Percentiles rank a stretch among this genome's conserved stretches.
phyloP scores from a whole-genome alignment of 2,113 vertebrate genomes.

The Sander lucioperca region DNA sequence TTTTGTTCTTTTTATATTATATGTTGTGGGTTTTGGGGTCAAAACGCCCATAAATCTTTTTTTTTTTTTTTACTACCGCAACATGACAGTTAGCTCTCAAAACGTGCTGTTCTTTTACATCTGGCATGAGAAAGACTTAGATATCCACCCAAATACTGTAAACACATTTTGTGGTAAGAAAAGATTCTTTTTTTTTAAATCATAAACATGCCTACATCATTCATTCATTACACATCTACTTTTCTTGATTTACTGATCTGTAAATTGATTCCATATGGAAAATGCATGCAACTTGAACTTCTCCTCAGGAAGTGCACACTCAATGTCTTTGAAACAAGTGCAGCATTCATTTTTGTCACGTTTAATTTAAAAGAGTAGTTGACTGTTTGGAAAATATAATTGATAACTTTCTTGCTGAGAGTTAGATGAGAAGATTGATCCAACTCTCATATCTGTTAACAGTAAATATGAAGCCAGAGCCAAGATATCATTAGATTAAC shows the following conservation, averaged over 20 bases:
- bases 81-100: constrained; percentile 5
- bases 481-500: not conserved
- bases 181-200: constrained; percentile 55
- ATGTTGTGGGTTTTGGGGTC: constrained; percentile 17
- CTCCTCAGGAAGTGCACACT: not conserved
- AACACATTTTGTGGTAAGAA: constrained; percentile 46
- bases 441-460: not conserved
- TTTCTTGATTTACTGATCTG: constrained; percentile 33
- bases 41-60: constrained; percentile 12
- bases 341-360: not conserved
- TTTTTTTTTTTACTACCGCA: not conserved
- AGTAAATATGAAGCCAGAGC: not conserved
- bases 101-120: constrained; percentile 11
- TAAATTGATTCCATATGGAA: constrained; percentile 55
- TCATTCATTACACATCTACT: constrained; percentile 46
- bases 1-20: constrained; percentile 9
- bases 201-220: constrained; percentile 38
- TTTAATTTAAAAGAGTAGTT: not conserved
- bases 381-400: not conserved
- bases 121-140: constrained; percentile 37
- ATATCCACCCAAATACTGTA: constrained; percentile 49
- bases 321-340: constrained; percentile 1
- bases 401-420: not conserved
- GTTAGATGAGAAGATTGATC: not conserved
- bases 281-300: constrained; percentile 6